Evolutionary conservation across 2,113 vertebrate genomes (phyloP).

Genomic region (Machaerirhynchus nigripectus): DNA sequence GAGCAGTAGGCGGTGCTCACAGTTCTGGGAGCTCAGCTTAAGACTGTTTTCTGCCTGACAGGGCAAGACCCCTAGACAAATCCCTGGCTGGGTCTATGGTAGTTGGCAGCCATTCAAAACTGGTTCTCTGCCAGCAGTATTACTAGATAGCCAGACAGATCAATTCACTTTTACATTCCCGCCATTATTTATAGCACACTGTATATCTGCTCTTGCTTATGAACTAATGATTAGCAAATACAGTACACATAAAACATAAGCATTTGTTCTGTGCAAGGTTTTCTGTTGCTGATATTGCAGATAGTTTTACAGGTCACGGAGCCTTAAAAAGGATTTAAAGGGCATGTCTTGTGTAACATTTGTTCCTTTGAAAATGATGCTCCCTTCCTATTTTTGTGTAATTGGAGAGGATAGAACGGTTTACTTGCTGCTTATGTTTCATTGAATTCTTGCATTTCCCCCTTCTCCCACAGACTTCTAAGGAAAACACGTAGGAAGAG

Average conservation of each 20-base stretch:
- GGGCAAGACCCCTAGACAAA: slow-evolving; percentile 83
- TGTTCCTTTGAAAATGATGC: slow-evolving; percentile 75
- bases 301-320: slow-evolving; percentile 78
- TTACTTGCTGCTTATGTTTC: slow-evolving; percentile 63
- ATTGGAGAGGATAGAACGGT: slow-evolving; percentile 73
- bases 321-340: slow-evolving; percentile 82
- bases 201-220: slow-evolving; percentile 85
- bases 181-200: slow-evolving; percentile 84
- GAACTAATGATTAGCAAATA: slow-evolving; percentile 86
- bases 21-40: slow-evolving; percentile 71
- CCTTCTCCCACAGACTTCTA: slow-evolving; percentile 47
- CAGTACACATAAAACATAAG: slow-evolving; percentile 82
- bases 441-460: slow-evolving; percentile 52
- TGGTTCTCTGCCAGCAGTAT: slow-evolving; percentile 78
- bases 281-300: slow-evolving; percentile 81
- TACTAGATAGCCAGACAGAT: slow-evolving; percentile 87
- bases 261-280: slow-evolving; percentile 74
- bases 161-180: slow-evolving; percentile 85
- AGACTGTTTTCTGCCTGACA: slow-evolving; percentile 80
- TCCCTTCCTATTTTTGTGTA: slow-evolving; percentile 70
- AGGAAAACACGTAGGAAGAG: slow-evolving; percentile 24
- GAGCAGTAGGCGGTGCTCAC: slow-evolving; percentile 46
- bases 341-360: slow-evolving; percentile 74
- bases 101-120: slow-evolving; percentile 79
- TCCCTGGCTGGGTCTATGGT: slow-evolving; percentile 78